These are phyloP conservation scores for Rhinopomastus cyanomelas DNA, from an alignment of 2,113 vertebrate species.

Conservation along the genomic window DNA sequence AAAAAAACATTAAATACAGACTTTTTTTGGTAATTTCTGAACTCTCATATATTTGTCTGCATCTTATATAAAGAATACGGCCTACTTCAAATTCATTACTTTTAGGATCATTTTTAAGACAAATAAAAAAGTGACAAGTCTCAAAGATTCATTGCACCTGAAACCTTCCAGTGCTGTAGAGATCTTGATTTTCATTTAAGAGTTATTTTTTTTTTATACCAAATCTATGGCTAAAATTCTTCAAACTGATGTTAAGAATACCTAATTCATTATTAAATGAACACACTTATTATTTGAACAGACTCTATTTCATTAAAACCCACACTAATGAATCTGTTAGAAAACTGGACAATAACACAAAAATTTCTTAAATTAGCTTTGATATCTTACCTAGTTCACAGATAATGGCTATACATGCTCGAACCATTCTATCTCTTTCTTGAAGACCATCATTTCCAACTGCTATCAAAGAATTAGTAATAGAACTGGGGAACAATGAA, in stretches of 20 bases:
- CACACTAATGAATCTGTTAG: background rate
- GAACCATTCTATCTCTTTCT: constrained; percentile 97
- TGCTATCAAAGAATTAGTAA: constrained; percentile 95
- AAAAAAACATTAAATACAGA: background rate
- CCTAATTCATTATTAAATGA: background rate
- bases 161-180: background rate
- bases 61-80: background rate
- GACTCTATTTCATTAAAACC: background rate
- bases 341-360: background rate
- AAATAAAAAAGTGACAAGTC: background rate
- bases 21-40: background rate
- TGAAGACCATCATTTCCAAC: constrained; percentile 97
- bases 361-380: background rate
- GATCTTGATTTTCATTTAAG: background rate
- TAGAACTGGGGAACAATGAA: constrained; percentile 93
- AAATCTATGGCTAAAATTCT: background rate
- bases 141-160: background rate
- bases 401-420: constrained; percentile 96
- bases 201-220: background rate
- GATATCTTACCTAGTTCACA: constrained; percentile 91
- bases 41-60: background rate
- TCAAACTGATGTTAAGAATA: background rate
- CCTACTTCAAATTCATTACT: background rate
- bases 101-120: background rate
- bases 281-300: background rate